phyloP scores from a whole-genome alignment of 1,140 invertebrate species.

The Cardiocondyla obscurior region DNA sequence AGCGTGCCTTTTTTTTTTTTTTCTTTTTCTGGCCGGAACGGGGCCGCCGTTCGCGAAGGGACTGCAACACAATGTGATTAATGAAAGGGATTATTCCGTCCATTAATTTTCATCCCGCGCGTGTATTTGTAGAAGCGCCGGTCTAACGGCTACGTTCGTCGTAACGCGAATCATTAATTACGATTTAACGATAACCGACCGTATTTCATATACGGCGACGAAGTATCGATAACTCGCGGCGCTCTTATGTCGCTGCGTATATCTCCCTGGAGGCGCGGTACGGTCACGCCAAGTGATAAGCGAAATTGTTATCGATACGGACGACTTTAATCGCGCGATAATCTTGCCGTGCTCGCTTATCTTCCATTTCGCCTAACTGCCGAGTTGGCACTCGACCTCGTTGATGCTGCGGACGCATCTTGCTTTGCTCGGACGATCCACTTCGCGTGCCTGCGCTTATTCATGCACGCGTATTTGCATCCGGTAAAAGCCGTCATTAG shows the following conservation, averaged over 20 bases:
- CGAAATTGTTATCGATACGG: conserved; percentile 58
- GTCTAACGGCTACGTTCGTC: conserved; percentile 16
- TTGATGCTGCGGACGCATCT: background rate
- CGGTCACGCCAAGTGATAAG: conserved; percentile 51
- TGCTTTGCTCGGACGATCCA: background rate
- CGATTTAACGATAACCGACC: conserved; percentile 34
- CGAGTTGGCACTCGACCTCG: background rate
- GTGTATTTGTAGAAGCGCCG: conserved; percentile 17
- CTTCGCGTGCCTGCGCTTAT: background rate
- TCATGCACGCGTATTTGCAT: background rate
- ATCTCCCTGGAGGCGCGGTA: background rate
- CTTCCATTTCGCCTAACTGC: background rate
- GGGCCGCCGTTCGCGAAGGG: background rate
- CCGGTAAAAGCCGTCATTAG: background rate
- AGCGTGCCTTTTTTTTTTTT: conserved; percentile 24
- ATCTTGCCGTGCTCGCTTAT: conserved; percentile 15
- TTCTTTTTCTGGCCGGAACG: too few species aligned
- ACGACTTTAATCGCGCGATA: conserved; percentile 63
- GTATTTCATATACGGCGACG: conserved; percentile 1
- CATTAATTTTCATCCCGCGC: conserved; percentile 50
- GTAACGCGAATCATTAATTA: conserved; percentile 44
- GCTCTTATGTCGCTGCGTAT: background rate
- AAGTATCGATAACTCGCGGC: conserved; percentile 11
- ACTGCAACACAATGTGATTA: conserved; percentile 27
- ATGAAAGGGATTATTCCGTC: conserved; percentile 45